A percentile compares a stretch with the other conserved stretches of the same genome.
Evolutionary conservation across 2,113 vertebrate genomes (phyloP).

Genomic region (Pachypanchax playfairii): DNA sequence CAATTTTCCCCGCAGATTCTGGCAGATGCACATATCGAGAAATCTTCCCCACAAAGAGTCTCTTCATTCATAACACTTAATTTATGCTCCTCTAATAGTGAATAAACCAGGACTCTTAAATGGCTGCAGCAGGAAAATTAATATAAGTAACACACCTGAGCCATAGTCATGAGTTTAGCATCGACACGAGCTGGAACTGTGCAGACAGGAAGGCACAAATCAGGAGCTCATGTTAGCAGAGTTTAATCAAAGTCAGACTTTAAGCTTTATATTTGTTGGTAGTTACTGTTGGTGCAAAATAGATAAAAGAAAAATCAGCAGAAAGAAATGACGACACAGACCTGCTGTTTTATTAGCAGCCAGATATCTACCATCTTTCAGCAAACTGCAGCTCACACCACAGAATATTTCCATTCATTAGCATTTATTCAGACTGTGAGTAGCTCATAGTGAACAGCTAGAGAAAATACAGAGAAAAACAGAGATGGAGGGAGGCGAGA

Average conservation of each 20-base stretch:
- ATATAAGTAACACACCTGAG: constrained; percentile 7
- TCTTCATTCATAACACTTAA: background rate
- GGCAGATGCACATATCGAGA: background rate
- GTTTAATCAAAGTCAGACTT: constrained; percentile 33
- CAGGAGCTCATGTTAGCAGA: constrained; percentile 13
- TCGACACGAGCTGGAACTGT: background rate
- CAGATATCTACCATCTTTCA: constrained; percentile 33
- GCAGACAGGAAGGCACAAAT: constrained; percentile 3
- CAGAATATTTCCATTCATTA: constrained; percentile 58
- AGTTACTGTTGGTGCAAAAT: constrained; percentile 12
- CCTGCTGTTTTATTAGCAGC: constrained; percentile 45
- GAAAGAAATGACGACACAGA: constrained; percentile 31
- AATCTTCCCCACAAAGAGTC: constrained; percentile 4
- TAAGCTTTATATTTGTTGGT: constrained; percentile 12
- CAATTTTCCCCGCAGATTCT: too few species aligned
- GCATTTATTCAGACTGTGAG: constrained; percentile 46
- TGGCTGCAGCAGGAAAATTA: background rate
- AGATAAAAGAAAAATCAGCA: constrained; percentile 20
- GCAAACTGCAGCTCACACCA: constrained; percentile 24
- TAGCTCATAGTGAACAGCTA: constrained; percentile 21
- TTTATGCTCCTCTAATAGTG: background rate
- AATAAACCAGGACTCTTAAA: background rate
- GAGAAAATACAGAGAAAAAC: constrained; percentile 9
- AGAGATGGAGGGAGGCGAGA: constrained; percentile 13
- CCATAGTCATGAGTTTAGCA: background rate